These are phyloP conservation scores for Cantharis lateralis DNA, from an alignment of 2,888 invertebrate species.

Conservation along the genomic window DNA sequence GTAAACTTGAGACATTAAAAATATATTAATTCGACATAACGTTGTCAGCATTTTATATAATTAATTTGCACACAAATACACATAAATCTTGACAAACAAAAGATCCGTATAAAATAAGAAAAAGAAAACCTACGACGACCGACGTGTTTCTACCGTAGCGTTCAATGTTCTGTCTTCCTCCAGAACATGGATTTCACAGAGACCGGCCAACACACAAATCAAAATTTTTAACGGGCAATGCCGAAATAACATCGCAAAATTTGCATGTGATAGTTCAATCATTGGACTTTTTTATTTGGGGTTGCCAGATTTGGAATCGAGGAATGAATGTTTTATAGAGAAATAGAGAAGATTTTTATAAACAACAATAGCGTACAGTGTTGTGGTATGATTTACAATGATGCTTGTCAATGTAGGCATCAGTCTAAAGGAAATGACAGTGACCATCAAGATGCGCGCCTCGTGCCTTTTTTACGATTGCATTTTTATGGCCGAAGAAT, in stretches of 20 bases:
- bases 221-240: background rate
- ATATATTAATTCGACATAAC: constrained; percentile 35
- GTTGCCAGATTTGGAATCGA: background rate
- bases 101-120: constrained; percentile 33
- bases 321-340: background rate
- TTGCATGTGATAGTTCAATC: background rate
- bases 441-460: constrained; percentile 35
- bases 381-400: constrained; percentile 37
- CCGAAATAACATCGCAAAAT: background rate
- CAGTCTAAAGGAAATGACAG: constrained; percentile 33
- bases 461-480: constrained; percentile 35
- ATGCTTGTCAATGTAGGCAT: constrained; percentile 37
- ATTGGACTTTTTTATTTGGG: background rate
- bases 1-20: constrained; percentile 31
- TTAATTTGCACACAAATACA: constrained; percentile 42
- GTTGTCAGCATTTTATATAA: constrained; percentile 39
- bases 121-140: constrained; percentile 23
- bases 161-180: constrained; percentile 18
- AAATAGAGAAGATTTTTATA: background rate
- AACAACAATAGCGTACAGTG: constrained; percentile 30
- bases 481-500: constrained; percentile 30
- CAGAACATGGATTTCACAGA: constrained; percentile 17
- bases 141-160: constrained; percentile 15
- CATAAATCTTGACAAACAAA: constrained; percentile 40
- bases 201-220: constrained; percentile 4